Evolutionary conservation across 2,113 vertebrate genomes (phyloP).

Genomic region (Ptilorrhoa leucosticta): DNA sequence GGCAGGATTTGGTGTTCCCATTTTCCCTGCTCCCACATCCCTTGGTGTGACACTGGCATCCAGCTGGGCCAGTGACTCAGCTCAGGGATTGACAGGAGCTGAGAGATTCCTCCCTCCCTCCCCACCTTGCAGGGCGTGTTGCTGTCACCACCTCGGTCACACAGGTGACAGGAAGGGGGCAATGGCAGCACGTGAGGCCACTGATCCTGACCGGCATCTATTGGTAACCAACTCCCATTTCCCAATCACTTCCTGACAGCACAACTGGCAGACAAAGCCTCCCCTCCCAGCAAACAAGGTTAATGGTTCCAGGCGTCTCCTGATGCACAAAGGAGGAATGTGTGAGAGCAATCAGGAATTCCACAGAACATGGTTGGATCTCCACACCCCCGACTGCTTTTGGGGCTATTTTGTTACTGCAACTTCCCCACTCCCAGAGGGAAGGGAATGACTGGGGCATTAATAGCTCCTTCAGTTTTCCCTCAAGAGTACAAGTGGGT

Average conservation of each 20-base stretch:
- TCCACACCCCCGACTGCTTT: not conserved
- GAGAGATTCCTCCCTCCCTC: not conserved
- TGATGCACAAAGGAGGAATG: not conserved
- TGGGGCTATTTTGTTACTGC: not conserved
- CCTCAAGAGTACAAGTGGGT: not conserved
- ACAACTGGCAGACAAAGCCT: not conserved
- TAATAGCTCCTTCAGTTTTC: not conserved
- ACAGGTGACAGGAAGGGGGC: not conserved
- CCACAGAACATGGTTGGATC: not conserved
- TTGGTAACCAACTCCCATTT: not conserved
- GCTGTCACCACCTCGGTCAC: not conserved
- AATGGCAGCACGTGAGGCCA: not conserved
- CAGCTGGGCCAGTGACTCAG: constrained; percentile 1
- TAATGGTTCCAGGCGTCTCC: not conserved
- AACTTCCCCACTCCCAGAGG: not conserved
- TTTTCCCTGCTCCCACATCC: not conserved
- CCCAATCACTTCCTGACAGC: constrained; percentile 14
- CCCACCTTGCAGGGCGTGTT: not conserved
- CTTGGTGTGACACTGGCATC: not conserved
- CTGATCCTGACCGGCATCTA: not conserved
- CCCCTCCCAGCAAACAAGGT: not conserved
- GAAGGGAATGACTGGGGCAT: not conserved
- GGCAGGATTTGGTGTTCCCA: not conserved
- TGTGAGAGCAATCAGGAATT: not conserved
- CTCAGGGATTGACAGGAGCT: not conserved